These are phyloP conservation scores for Dufourea novaeangliae DNA, from an alignment of 1,140 invertebrate species.

Conservation along the genomic window DNA sequence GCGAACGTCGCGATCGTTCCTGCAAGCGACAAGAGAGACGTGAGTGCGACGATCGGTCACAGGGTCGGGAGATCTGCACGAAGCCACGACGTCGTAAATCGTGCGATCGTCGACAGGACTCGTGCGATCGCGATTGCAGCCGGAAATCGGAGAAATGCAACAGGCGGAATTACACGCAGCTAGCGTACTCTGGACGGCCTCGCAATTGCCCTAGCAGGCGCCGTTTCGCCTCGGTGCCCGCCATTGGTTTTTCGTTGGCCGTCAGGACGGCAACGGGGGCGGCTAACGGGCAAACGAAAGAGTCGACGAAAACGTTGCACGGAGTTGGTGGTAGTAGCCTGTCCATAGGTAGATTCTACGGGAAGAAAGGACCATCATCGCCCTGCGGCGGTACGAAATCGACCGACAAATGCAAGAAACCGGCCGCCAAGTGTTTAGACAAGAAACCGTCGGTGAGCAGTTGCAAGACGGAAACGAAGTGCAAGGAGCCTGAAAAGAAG, in stretches of 20 bases:
- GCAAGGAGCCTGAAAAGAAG: not conserved
- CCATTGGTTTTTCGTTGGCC: not conserved
- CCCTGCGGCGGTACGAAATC: not conserved
- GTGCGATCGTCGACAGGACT: not conserved
- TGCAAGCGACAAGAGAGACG: not conserved
- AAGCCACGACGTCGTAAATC: not conserved
- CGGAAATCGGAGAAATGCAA: not conserved
- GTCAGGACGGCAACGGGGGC: not conserved
- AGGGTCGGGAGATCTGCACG: constrained; percentile 4
- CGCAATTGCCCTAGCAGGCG: not conserved
- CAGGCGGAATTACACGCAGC: constrained; percentile 19
- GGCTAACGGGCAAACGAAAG: too few species aligned
- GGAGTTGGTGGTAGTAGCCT: too few species aligned
- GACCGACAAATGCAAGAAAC: not conserved
- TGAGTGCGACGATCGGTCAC: not conserved
- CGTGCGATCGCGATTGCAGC: not conserved
- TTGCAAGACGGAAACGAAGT: not conserved
- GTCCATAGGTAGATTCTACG: not conserved
- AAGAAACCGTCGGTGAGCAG: not conserved
- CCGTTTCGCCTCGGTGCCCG: constrained; percentile 5
- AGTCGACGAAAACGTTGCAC: too few species aligned
- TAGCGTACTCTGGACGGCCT: not conserved
- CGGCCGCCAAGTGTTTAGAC: not conserved
- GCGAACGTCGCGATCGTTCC: not conserved
- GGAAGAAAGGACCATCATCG: not conserved